Base-by-base conservation (phyloP, 2,113 vertebrate genomes). In the Jacana jacana region DNA sequence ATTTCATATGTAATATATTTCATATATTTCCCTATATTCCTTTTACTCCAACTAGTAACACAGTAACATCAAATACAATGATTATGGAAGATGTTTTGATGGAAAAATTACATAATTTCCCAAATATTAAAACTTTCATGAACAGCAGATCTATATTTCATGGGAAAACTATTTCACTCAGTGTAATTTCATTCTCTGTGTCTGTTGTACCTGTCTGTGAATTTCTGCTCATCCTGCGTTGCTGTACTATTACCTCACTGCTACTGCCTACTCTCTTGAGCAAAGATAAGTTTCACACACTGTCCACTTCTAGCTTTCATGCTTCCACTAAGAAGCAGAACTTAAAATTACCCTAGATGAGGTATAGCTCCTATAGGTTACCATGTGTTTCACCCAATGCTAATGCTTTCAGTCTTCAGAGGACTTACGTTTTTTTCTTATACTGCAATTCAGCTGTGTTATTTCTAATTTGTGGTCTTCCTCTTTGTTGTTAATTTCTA, bases 1-100 rank as follows among this genome's bases (percentile, higher is more conserved):
- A 70, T 2, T 46, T 46, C 46, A 46, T 20, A 46, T 6, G 10
- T 46, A 46, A 46, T 46, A 20, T 46, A 19, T 46, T 20, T 46
- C 6, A 46, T 20, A 20, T 46, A 46, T 46, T 46, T 46, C 46
- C 20, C 46, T 46, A 46, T 46, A 20, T 19, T 99, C 98, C 98
- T 96, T 98, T 99, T 91, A 95, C 85, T 93, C 98, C 98, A 96
- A 98, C 99, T 99, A 90, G 55, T 72, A 96, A 81, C 37, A 94
- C 27, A 96, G 83, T 54, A 94, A 97, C 18, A 89, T 7, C 46
- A 92, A 83, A 77, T 24, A 93, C 3, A 7, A 92, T n/a, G 7
- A 91, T n/a, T 81, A 88, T 11, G 66, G 7, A 60, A 88, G 15
- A 82, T 17, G 6, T 10, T 86, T 15, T 72, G 14, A 27, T 64